Conservation (phyloP, 2,888 invertebrate genomes). For the Andrena praecox region DNA sequence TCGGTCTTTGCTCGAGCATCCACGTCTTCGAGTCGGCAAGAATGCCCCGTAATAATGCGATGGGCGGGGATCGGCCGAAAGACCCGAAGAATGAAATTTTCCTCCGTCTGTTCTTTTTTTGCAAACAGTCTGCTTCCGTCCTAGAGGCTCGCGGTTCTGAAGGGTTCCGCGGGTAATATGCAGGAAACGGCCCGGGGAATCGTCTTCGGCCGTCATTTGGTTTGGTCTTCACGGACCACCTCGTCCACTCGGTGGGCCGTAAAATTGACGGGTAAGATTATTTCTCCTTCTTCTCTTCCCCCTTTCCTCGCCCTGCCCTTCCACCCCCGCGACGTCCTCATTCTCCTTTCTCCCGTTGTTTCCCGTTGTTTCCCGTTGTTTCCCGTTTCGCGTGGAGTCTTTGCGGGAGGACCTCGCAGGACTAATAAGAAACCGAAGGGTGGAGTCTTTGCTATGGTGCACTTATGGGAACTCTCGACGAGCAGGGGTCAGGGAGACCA, state of each 20-base stretch:
- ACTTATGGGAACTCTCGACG: constrained; percentile 58
- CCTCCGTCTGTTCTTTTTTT: constrained; percentile 5
- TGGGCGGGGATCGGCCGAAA: constrained; percentile 25
- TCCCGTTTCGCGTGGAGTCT: constrained; percentile 37
- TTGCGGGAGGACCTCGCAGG: constrained; percentile 44
- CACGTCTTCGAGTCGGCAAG: constrained; percentile 43
- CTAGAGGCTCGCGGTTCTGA: constrained; percentile 16
- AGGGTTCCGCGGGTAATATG: constrained; percentile 62
- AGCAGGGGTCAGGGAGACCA: not conserved
- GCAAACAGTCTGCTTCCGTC: not conserved
- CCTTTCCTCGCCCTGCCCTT: not conserved
- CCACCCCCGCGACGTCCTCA: not conserved
- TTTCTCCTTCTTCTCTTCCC: constrained; percentile 58
- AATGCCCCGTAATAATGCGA: constrained; percentile 40
- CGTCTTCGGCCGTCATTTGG: constrained; percentile 68
- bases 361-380: constrained; percentile 38
- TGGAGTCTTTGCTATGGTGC: constrained; percentile 36
- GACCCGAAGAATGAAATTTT: constrained; percentile 49
- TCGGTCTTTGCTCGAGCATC: not conserved
- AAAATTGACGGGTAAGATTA: constrained; percentile 78
- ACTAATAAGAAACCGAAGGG: constrained; percentile 67
- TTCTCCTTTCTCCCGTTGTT: constrained; percentile 29
- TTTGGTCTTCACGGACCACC: constrained; percentile 72
- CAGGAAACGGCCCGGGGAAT: constrained; percentile 47
- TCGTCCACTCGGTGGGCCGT: constrained; percentile 73